These are phyloP conservation scores for Arctocebus calabarensis DNA, from an alignment of 2,797 vertebrate genomes.

Conservation along the genomic window DNA sequence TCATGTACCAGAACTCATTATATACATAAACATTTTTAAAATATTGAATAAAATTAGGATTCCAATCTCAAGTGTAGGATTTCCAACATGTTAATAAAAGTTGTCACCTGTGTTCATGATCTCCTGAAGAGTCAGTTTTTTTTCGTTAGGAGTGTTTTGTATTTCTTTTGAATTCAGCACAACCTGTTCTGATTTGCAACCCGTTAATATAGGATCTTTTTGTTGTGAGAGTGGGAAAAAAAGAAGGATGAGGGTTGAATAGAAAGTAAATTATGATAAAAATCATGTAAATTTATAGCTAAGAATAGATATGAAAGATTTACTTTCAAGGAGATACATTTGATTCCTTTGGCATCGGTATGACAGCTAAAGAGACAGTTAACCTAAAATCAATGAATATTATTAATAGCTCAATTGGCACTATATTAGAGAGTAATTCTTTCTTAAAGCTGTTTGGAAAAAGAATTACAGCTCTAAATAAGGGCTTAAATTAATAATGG, in stretches of 20 bases:
- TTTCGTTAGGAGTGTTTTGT: neutral
- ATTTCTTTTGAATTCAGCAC: neutral
- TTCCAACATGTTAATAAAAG: neutral
- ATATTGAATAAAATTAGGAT: neutral
- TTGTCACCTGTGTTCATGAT: neutral
- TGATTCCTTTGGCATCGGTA: constrained; percentile 15
- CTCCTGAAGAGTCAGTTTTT: neutral
- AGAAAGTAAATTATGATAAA: neutral
- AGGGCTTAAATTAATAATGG: constrained; percentile 1
- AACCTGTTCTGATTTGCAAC: neutral
- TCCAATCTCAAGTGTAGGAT: neutral
- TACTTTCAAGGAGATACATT: neutral
- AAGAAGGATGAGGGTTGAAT: neutral
- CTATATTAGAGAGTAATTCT: neutral
- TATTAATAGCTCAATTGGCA: neutral
- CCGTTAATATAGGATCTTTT: neutral
- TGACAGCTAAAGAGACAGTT: neutral
- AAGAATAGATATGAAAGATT: neutral
- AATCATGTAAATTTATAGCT: neutral
- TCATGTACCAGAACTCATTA: neutral
- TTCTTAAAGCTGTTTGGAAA: neutral
- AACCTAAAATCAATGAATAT: neutral
- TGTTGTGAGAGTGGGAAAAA: neutral
- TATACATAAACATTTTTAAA: neutral
- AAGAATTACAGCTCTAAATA: neutral